Evolutionary conservation across 2,888 invertebrate genomes (phyloP), one percentile per base, ranked within the genome.

Genomic region (Caenorhabditis sinica): DNA sequence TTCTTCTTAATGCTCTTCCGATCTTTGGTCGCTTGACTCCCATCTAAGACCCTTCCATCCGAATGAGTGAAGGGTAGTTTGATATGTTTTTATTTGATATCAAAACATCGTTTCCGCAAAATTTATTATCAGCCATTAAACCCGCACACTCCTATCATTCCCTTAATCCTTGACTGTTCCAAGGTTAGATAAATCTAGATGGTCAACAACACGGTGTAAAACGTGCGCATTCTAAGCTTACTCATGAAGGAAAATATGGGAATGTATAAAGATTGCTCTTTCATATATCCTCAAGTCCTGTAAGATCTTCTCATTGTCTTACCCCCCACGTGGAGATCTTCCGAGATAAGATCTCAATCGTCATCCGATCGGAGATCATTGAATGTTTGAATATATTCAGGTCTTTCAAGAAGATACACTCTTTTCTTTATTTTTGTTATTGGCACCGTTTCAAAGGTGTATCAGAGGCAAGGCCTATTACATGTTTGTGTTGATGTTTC

Each of bases 1-100:
- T 58, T 33, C 4, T 43, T 20, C 56, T 45, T 25, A 28, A 4
- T 79, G 79, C 56, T 65, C 72, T 72, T 60, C 56, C 73, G 80
- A 72, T 80, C 80, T 72, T 63, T 73, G 80, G 72, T 72, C 80
- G 8, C 58, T 45, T 60, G 45, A 45, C 9, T 17, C 17, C 25
- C 11, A 43, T 58, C 45, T 58, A 28, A 58, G 40, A 53, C 23
- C 23, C 33, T 25, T 53, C 53, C 53, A 20, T 36, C 17, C 11
- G 20, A 56, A 40, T 40, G 40, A 36, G 30, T 30, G 40, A 56
- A 20, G 15, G 63, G 43, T 23, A 17, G 45, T 30, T 43, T 72
- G 60, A 43, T 49, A 40, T 72, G 56, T 56, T 60, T 60, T 72
- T 49, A 60, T 58, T 43, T 68, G 33, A 33, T 53, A 68, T 53